phyloP scores from a whole-genome alignment of 2,113 vertebrate genomes.

The Uropsilus gracilis region DNA sequence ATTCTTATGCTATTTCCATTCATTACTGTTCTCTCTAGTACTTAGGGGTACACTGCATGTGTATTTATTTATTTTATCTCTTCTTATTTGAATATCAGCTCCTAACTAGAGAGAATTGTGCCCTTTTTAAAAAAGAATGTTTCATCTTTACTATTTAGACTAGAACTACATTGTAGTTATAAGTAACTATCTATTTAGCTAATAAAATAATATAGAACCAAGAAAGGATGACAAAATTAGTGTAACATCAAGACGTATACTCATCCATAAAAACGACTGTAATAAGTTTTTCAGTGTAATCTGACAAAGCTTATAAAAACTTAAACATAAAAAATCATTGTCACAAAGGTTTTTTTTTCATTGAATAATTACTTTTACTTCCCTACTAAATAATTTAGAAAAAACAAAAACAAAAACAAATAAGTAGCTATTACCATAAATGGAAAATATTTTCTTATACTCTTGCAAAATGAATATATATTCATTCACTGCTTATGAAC shows the following conservation, averaged over 20 bases:
- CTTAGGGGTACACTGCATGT: not conserved
- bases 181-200: conserved; percentile 17
- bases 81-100: not conserved
- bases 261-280: not conserved
- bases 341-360: conserved; percentile 26
- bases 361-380: conserved; percentile 34
- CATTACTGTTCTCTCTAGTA: not conserved
- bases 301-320: not conserved
- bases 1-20: not conserved
- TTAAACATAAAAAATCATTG: not conserved
- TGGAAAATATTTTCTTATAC: conserved; percentile 34
- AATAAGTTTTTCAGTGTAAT: not conserved
- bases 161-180: not conserved
- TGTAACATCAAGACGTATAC: not conserved
- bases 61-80: conserved; percentile 18
- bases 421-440: not conserved
- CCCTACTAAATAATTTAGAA: not conserved
- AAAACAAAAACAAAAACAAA: conserved; percentile 14
- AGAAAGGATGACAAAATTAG: not conserved
- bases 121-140: not conserved
- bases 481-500: not conserved
- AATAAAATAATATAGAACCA: not conserved
- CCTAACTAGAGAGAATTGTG: not conserved
- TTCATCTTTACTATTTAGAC: not conserved
- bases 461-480: not conserved